phyloP scores from a whole-genome alignment of 2,888 invertebrate species.

The Palloptera scutellata region DNA sequence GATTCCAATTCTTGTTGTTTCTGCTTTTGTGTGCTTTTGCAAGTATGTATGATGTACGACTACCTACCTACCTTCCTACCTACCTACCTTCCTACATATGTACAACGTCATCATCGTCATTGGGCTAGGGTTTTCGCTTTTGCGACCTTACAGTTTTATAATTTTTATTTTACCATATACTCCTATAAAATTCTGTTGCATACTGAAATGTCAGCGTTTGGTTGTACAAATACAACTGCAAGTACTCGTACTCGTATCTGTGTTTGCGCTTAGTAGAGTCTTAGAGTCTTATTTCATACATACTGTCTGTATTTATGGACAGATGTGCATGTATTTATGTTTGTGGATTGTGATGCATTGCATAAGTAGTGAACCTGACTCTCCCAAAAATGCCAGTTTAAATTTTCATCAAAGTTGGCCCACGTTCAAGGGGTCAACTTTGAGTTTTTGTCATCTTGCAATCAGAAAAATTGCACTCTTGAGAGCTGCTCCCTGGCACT shows the following conservation, averaged over 20 bases:
- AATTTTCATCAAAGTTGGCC: constrained; percentile 16
- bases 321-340: neutral
- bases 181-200: neutral
- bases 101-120: too few relatives aligned
- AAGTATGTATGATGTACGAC: too few relatives aligned
- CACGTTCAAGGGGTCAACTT: constrained; percentile 5
- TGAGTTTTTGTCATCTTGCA: constrained; percentile 7
- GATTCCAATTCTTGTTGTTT: constrained; percentile 9
- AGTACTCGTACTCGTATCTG: neutral
- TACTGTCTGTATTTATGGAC: neutral
- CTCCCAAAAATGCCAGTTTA: constrained; percentile 12
- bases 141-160: neutral
- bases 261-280: neutral
- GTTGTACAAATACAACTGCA: neutral
- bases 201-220: neutral
- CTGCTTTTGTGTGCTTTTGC: too few relatives aligned
- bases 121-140: neutral
- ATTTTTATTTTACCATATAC: neutral
- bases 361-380: neutral
- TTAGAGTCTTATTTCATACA: neutral
- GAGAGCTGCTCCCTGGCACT: constrained; percentile 1
- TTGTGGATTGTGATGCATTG: neutral
- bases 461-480: constrained; percentile 8
- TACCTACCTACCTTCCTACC: too few relatives aligned
- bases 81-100: too few relatives aligned